Conservation (phyloP, 2,113 vertebrate genomes). For the Mobula birostris region DNA sequence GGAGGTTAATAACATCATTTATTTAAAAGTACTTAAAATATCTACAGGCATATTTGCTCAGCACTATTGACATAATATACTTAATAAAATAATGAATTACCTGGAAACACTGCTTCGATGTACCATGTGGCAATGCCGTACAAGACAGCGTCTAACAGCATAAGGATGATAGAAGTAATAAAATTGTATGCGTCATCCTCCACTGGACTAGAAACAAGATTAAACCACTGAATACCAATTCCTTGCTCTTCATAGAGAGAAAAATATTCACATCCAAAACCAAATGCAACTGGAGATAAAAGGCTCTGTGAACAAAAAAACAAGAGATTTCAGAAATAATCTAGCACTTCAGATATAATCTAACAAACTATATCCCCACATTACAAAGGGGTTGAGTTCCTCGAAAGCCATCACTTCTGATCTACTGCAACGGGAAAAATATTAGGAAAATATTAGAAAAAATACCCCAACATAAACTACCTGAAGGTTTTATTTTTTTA, state of each 20-base stretch:
- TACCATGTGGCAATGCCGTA: conserved; percentile 76
- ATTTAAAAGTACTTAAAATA: neutral
- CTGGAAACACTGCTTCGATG: conserved; percentile 78
- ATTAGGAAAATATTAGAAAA: no score
- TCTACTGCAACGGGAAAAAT: no score
- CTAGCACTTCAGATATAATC: neutral
- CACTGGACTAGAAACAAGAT: conserved; percentile 59
- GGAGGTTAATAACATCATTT: neutral
- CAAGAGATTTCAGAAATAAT: neutral
- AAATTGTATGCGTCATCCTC: conserved; percentile 73
- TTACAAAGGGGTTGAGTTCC: no score
- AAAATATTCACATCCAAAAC: conserved; percentile 83
- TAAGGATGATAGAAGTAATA: conserved; percentile 57
- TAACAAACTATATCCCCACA: no score
- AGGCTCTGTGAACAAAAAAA: conserved; percentile 59
- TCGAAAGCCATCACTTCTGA: no score
- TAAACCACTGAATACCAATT: conserved; percentile 77
- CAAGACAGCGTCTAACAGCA: conserved; percentile 70
- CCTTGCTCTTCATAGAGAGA: conserved; percentile 83
- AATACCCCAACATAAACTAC: no score
- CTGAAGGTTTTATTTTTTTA: no score
- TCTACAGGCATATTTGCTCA: neutral
- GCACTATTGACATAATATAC: neutral
- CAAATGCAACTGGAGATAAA: conserved; percentile 84
- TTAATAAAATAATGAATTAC: conserved; percentile 47